Evolutionary conservation across 2,797 vertebrate species (phyloP).

Genomic region (Glyptemys insculpta): DNA sequence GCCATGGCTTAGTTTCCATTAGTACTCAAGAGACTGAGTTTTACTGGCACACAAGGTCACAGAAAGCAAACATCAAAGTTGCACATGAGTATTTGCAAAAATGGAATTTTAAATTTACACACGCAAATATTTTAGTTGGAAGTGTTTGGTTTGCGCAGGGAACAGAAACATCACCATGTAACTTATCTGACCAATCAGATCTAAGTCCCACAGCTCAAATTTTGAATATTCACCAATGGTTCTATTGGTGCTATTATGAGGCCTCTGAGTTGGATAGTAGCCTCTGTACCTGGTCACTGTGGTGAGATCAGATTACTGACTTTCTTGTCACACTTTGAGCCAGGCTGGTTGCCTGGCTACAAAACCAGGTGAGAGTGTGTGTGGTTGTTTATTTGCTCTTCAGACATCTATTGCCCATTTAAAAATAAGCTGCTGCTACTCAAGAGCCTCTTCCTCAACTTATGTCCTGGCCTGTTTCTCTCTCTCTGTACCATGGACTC

Average conservation of each 20-base stretch:
- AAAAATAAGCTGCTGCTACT: constrained; percentile 5
- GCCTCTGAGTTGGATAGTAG: neutral
- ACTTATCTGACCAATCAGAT: neutral
- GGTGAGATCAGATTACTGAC: neutral
- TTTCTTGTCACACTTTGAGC: neutral
- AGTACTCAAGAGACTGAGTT: constrained; percentile 47
- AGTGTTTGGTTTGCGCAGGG: constrained; percentile 36
- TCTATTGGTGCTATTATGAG: too few species aligned
- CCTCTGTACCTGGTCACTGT: neutral
- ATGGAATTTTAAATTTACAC: constrained; percentile 61
- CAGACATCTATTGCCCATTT: neutral
- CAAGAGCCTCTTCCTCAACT: neutral
- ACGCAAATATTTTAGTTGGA: constrained; percentile 28
- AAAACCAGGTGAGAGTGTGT: neutral
- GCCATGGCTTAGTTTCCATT: constrained; percentile 46
- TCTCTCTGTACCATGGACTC: neutral
- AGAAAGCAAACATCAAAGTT: constrained; percentile 59
- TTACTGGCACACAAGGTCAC: constrained; percentile 20
- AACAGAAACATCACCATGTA: constrained; percentile 43
- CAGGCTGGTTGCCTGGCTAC: neutral
- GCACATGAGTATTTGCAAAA: constrained; percentile 50
- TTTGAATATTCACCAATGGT: too few species aligned
- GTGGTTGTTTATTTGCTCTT: constrained; percentile 33
- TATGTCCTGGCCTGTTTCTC: neutral
- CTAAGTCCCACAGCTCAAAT: neutral